phyloP scores from a whole-genome alignment of 1,140 invertebrate species.

The Drosophila ohnishii region DNA sequence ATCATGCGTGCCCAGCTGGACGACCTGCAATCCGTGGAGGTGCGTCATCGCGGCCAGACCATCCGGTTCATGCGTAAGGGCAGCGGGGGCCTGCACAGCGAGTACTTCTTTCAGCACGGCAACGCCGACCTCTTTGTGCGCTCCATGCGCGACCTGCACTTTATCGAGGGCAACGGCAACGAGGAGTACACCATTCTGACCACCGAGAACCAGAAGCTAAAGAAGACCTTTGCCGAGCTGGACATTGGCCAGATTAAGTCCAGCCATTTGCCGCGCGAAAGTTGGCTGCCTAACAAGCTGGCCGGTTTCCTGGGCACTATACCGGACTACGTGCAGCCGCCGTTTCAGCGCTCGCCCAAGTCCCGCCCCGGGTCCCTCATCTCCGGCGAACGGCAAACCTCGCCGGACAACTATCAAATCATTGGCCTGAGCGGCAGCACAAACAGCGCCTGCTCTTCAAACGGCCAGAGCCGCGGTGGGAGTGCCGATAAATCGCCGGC shows the following conservation, averaged over 20 bases:
- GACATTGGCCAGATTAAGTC: slow-evolving; percentile 85
- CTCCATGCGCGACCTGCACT: slow-evolving; percentile 84
- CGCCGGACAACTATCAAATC: slow-evolving; percentile 76
- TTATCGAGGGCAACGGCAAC: slow-evolving; percentile 61
- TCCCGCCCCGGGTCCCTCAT: slow-evolving; percentile 85
- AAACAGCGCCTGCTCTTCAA: slow-evolving; percentile 66
- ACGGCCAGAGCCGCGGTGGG: slow-evolving; percentile 65
- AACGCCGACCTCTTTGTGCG: slow-evolving; percentile 91
- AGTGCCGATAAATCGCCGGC: slow-evolving; percentile 75
- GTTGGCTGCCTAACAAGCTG: slow-evolving; percentile 79
- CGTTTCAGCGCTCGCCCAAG: slow-evolving; percentile 88
- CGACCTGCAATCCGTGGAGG: slow-evolving; percentile 87
- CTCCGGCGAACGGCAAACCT: slow-evolving; percentile 62
- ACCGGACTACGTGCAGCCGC: slow-evolving; percentile 74
- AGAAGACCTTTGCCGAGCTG: slow-evolving; percentile 93
- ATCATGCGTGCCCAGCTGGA: slow-evolving; percentile 87
- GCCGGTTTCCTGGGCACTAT: slow-evolving; percentile 71
- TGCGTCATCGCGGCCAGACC: slow-evolving; percentile 87
- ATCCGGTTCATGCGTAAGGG: slow-evolving; percentile 88
- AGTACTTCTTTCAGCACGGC: slow-evolving; percentile 93
- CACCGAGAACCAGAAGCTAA: slow-evolving; percentile 86
- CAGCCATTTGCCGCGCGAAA: slow-evolving; percentile 51
- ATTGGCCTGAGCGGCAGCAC: slow-evolving; percentile 69
- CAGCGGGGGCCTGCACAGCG: slow-evolving; percentile 88
- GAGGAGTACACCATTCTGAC: slow-evolving; percentile 72